Evolutionary conservation across 2,113 vertebrate species (phyloP).

Genomic region (Monarcha castaneiventris): DNA sequence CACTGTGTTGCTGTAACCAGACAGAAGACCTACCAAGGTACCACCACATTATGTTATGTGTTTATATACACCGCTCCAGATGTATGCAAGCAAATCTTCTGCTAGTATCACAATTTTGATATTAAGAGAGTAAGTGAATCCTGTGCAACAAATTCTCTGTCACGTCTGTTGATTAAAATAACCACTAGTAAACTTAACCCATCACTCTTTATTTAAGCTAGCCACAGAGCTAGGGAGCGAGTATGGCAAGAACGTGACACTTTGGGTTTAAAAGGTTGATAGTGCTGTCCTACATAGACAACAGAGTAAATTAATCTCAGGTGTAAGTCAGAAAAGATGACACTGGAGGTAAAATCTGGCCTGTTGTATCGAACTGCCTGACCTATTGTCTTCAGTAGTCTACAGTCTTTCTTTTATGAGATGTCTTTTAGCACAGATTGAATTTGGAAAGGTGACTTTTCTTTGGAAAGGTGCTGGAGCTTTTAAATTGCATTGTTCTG

Average conservation of each 20-base stretch:
- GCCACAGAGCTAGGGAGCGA: not conserved
- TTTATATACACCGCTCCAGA: not conserved
- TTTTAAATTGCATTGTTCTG: not conserved
- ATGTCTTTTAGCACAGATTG: not conserved
- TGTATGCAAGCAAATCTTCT: not conserved
- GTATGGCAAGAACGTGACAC: not conserved
- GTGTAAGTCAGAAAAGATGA: not conserved
- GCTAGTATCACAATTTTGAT: not conserved
- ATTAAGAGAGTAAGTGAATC: not conserved
- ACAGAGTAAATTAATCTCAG: conserved; percentile 12
- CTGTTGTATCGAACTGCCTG: not conserved
- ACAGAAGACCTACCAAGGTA: not conserved
- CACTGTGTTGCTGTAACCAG: not conserved
- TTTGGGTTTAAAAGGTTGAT: not conserved
- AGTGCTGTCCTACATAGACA: not conserved
- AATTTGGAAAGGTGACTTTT: not conserved
- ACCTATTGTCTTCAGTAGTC: not conserved
- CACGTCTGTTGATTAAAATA: not conserved
- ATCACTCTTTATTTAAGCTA: conserved; percentile 14
- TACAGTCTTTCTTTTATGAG: not conserved
- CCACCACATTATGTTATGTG: not conserved
- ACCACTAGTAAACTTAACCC: not conserved
- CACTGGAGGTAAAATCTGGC: not conserved
- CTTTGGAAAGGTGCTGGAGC: not conserved
- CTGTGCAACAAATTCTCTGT: not conserved